phyloP scores from a whole-genome alignment of 2,888 invertebrate genomes.

The Agrotis clavis region DNA sequence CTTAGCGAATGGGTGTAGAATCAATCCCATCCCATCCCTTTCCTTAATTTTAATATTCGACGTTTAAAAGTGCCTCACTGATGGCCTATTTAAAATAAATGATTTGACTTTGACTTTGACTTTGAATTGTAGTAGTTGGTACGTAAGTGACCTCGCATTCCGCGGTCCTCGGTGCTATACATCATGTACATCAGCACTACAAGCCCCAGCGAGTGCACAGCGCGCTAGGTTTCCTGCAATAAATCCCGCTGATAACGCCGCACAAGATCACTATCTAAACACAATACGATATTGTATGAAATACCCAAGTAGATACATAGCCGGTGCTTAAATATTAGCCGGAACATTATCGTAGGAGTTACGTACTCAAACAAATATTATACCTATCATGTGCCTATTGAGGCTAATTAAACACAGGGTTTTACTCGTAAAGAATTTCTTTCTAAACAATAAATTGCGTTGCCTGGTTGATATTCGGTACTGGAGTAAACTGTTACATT shows the following conservation, averaged over 20 bases:
- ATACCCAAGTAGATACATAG: conserved; percentile 10
- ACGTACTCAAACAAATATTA: not conserved
- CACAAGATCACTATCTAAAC: conserved; percentile 25
- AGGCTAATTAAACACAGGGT: not conserved
- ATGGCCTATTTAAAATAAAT: too few species aligned
- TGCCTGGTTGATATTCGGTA: too few species aligned
- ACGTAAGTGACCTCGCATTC: conserved; percentile 31
- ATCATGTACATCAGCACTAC: not conserved
- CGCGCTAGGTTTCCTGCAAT: not conserved
- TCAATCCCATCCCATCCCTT: too few species aligned
- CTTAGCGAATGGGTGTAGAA: too few species aligned
- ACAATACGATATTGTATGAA: conserved; percentile 21
- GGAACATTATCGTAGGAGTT: not conserved
- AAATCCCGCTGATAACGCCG: conserved; percentile 30
- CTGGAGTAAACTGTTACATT: too few species aligned
- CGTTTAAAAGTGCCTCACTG: too few species aligned
- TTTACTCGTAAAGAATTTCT: not conserved
- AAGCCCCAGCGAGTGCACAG: not conserved
- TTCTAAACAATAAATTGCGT: not conserved
- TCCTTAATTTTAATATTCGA: too few species aligned
- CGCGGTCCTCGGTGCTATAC: conserved; percentile 14
- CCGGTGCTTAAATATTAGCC: conserved; percentile 16
- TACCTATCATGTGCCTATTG: too few species aligned
- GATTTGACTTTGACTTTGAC: too few species aligned
- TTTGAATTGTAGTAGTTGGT: not conserved